Evolutionary conservation across 2,113 vertebrate species (phyloP).

Genomic region (Mirounga angustirostris): DNA sequence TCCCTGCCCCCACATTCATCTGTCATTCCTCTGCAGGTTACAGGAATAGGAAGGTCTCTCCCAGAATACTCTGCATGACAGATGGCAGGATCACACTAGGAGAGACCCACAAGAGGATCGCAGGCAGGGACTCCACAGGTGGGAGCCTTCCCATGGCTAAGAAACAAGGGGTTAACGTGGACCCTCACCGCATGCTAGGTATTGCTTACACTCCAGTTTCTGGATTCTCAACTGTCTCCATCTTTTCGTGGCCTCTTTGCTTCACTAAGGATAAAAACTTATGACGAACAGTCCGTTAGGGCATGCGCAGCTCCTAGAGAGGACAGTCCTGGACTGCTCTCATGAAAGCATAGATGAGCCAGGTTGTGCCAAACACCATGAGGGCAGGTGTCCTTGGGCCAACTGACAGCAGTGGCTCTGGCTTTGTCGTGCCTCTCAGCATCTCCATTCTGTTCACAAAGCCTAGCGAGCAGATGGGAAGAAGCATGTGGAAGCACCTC

Average conservation of each 20-base stretch:
- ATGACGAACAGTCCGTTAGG: fast-evolving
- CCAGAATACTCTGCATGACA: slow-evolving; percentile 59
- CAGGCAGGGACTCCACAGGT: not conserved
- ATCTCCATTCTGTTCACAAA: slow-evolving; percentile 55
- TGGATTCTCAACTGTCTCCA: not conserved
- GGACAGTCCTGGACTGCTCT: not conserved
- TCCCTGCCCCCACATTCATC: slow-evolving; percentile 73
- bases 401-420: slow-evolving; percentile 78
- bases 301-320: not conserved
- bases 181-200: fast-evolving
- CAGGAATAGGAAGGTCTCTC: slow-evolving; percentile 69
- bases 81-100: slow-evolving; percentile 67
- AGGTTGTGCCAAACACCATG: slow-evolving; percentile 44
- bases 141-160: not conserved
- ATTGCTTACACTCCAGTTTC: fast-evolving
- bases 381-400: slow-evolving; percentile 67
- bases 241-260: not conserved
- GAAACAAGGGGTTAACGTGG: not conserved
- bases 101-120: not conserved
- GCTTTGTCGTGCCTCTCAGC: slow-evolving; percentile 60
- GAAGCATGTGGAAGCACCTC: slow-evolving; percentile 54
- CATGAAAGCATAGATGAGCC: not conserved
- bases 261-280: not conserved
- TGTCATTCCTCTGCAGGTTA: slow-evolving; percentile 73
- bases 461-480: slow-evolving; percentile 76